A percentile compares a stretch with the other conserved stretches of the same genome.
Conservation (phyloP, 2,797 vertebrate species). For the Oreochromis mossambicus region DNA sequence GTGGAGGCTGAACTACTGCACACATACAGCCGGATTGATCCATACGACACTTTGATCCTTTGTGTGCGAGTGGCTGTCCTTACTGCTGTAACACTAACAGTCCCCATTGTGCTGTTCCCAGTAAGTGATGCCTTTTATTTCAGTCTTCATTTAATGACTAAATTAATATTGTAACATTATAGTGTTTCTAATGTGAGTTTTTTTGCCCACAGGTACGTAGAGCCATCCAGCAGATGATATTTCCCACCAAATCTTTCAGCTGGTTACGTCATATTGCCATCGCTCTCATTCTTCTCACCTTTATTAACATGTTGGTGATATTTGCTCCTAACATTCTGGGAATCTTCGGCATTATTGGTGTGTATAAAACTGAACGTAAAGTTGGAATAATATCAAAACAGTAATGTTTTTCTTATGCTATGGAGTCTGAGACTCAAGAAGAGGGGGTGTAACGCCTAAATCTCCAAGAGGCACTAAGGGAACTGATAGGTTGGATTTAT, state of each 20-base stretch:
- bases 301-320: constrained; percentile 95
- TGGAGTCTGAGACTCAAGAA: background rate
- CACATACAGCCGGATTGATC: constrained; percentile 91
- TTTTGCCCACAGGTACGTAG: constrained; percentile 83
- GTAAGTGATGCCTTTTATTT: constrained; percentile 71
- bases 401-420: background rate
- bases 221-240: constrained; percentile 94
- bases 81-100: constrained; percentile 92
- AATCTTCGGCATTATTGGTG: constrained; percentile 96
- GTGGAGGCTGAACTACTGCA: constrained; percentile 95
- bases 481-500: background rate
- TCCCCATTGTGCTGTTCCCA: constrained; percentile 96
- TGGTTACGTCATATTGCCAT: constrained; percentile 89
- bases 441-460: background rate
- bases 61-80: constrained; percentile 95
- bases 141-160: background rate
- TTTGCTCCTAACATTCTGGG: constrained; percentile 96
- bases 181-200: background rate
- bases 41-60: constrained; percentile 89
- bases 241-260: constrained; percentile 88
- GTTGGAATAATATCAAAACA: background rate
- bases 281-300: constrained; percentile 79
- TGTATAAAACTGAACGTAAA: constrained; percentile 39
- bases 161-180: background rate
- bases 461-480: too few relatives aligned